Base-by-base conservation (phyloP, 2,113 vertebrate species). In the Pachyramphus minor region DNA sequence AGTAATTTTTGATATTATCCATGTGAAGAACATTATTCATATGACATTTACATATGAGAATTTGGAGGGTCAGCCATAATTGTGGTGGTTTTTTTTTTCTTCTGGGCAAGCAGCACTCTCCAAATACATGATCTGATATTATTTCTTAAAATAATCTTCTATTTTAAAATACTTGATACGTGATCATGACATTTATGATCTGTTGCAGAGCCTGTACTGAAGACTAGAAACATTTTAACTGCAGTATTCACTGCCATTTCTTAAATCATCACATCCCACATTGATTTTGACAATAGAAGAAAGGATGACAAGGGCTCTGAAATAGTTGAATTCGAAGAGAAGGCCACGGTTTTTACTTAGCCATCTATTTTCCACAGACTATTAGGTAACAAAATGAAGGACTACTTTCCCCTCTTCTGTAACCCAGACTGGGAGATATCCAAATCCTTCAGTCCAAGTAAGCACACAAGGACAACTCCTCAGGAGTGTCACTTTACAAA, bases 131-230 rank as follows among this genome's bases (percentile, higher is more conserved):
- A 86, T 95, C 83, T 93, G 93, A 92, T 90, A 89, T 39, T 81
- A 95, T 68, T 91, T 90, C 91, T 93, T 95, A 89, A 97, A 95
- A 92, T 95, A 95, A 90, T 92, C 91, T 84, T 56, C 89, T 97
- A 84, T 95, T 96, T 96, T 84, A 63, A 86, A 93, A 44, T 30
- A 87, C 60, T 95, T 8, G 21, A 91, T 87, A 89, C 10, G 17
- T 3, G 8, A 87, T 84, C 64, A 56, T 96, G 91, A 95, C 89
- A 95, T 95, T 96, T 97, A 92, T 81, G 95, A 91, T 96, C 94
- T 95, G 93, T 90, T 95, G 56, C 89, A 95, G 94, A 95, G 89
- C 60, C 60, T 84, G 25, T 20, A n/a, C 73, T 92, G 69, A 81
- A 84, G 69, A 21, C 73, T 78, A 95, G 80, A 92, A 95, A 80